phyloP scores from a whole-genome alignment of 2,797 vertebrate genomes.

The Setipinna tenuifilis region DNA sequence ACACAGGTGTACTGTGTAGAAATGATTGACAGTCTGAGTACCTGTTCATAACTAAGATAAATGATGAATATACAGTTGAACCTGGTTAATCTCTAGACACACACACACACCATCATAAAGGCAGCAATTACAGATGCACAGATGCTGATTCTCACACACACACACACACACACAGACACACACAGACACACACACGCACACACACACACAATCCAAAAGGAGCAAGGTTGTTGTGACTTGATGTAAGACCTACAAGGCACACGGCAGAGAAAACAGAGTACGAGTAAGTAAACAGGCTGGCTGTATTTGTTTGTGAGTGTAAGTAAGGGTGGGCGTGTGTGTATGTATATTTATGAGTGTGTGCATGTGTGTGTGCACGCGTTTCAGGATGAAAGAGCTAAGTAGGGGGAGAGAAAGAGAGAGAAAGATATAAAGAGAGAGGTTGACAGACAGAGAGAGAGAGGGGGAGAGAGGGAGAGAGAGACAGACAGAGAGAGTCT shows the following conservation, averaged over 20 bases:
- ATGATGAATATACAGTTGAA: neutral
- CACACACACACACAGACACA: conserved; percentile 5
- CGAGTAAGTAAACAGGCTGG: neutral
- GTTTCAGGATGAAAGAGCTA: neutral
- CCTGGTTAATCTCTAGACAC: neutral
- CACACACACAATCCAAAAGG: conserved; percentile 24
- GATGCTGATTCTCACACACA: neutral
- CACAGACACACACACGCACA: neutral
- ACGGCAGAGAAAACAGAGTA: neutral
- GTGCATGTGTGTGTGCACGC: neutral
- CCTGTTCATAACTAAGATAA: no score
- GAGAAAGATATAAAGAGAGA: no score
- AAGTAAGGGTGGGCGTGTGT: neutral
- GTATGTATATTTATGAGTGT: neutral
- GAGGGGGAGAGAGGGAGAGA: neutral
- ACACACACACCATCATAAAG: neutral
- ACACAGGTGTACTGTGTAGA: no score
- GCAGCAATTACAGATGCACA: no score
- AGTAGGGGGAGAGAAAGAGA: neutral
- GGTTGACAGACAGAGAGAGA: neutral
- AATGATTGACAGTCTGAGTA: no score
- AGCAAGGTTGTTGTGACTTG: neutral
- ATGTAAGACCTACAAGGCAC: neutral
- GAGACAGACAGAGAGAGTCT: neutral
- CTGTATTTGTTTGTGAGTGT: neutral